phyloP scores from a whole-genome alignment of 2,888 invertebrate genomes.

The Arrhopalites spinosus region DNA sequence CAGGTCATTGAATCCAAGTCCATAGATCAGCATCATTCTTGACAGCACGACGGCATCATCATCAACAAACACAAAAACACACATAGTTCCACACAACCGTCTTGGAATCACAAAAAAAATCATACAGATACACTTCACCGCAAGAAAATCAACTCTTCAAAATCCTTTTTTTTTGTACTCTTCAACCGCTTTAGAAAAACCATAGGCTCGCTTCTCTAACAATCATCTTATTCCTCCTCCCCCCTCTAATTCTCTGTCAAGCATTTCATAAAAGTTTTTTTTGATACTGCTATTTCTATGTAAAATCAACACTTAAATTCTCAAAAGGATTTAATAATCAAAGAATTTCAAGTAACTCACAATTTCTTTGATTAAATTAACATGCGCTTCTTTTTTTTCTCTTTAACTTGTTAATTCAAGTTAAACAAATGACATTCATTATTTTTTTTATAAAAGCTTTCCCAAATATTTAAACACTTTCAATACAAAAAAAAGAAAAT shows the following conservation, averaged over 20 bases:
- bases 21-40: constrained; percentile 19
- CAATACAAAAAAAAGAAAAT: too few species aligned
- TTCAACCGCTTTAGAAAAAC: neutral
- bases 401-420: too few species aligned
- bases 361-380: too few species aligned
- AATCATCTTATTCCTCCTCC: neutral
- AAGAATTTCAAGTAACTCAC: too few species aligned
- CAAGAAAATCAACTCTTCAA: constrained; percentile 22
- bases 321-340: too few species aligned
- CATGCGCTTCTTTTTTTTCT: too few species aligned
- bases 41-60: constrained; percentile 18
- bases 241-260: neutral
- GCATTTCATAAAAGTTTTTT: too few species aligned
- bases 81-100: neutral
- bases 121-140: constrained; percentile 12
- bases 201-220: neutral
- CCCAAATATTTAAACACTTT: too few species aligned
- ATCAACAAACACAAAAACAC: neutral
- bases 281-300: too few species aligned
- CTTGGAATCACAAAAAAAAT: neutral
- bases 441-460: too few species aligned
- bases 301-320: too few species aligned
- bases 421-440: too few species aligned
- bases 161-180: constrained; percentile 1
- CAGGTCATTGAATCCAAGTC: constrained; percentile 28